Conservation (phyloP, 2,113 vertebrate genomes). For the Laticauda laticaudata region DNA sequence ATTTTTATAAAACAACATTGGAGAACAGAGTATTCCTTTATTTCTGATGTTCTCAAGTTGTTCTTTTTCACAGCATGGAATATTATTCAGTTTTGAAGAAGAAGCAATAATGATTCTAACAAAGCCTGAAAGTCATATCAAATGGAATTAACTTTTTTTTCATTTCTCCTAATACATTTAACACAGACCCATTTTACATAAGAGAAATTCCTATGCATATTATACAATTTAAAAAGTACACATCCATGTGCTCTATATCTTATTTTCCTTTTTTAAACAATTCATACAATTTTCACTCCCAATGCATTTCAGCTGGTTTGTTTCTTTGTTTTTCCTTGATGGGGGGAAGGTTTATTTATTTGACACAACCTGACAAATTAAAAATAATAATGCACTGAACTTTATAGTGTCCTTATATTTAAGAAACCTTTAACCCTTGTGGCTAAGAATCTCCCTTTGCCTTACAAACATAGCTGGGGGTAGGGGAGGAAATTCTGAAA, state of each 20-base stretch:
- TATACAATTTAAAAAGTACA: constrained; percentile 23
- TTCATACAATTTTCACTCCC: constrained; percentile 35
- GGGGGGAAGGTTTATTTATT: constrained; percentile 21
- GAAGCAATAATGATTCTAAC: constrained; percentile 46
- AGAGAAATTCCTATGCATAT: constrained; percentile 48
- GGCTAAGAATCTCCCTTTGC: constrained; percentile 1
- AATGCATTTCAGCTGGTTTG: constrained; percentile 27
- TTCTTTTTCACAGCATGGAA: constrained; percentile 11
- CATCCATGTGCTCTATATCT: constrained; percentile 2
- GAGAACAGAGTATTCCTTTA: constrained; percentile 24
- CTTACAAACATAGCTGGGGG: not conserved
- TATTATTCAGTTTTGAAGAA: constrained; percentile 44
- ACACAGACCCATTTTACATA: constrained; percentile 36
- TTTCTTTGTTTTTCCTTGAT: not conserved
- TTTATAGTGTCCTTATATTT: constrained; percentile 1
- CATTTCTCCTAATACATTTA: constrained; percentile 42
- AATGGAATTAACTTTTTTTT: not conserved
- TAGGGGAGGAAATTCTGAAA: not conserved
- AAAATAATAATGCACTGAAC: constrained; percentile 31
- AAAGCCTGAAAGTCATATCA: constrained; percentile 51
- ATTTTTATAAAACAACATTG: constrained; percentile 30
- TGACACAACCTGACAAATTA: constrained; percentile 60
- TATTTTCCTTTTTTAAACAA: not conserved
- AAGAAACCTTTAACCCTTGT: not conserved
- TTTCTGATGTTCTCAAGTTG: constrained; percentile 48